Evolutionary conservation across 2,888 invertebrate species (phyloP).

Genomic region (Meganola albula): DNA sequence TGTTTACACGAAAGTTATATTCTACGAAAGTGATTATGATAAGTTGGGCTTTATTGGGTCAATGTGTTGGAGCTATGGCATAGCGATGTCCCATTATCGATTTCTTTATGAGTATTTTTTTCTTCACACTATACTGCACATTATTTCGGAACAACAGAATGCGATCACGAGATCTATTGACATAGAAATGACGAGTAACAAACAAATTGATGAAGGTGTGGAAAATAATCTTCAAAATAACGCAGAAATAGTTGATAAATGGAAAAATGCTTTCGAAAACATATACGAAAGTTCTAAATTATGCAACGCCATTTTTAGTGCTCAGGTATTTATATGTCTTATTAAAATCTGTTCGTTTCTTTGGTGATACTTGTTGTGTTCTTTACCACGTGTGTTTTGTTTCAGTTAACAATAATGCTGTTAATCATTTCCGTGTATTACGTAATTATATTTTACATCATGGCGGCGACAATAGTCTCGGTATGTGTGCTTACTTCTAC

Average conservation of each 20-base stretch:
- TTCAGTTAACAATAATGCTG: conserved; percentile 36
- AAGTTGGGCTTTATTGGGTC: not conserved
- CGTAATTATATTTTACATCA: conserved; percentile 26
- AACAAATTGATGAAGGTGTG: not conserved
- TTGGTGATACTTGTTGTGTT: not conserved
- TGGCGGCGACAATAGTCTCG: conserved; percentile 16
- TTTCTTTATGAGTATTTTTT: conserved; percentile 30
- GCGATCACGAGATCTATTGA: conserved; percentile 25
- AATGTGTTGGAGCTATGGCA: conserved; percentile 7
- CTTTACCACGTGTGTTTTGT: conserved; percentile 6
- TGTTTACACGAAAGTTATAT: not conserved
- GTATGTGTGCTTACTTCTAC: conserved; percentile 19
- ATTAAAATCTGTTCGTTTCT: not conserved
- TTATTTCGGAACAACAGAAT: conserved; percentile 32
- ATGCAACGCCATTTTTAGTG: conserved; percentile 30
- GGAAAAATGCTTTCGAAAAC: conserved; percentile 32
- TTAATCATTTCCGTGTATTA: conserved; percentile 26
- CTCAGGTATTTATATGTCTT: no score
- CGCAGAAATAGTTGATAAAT: conserved; percentile 28
- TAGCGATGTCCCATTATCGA: conserved; percentile 23
- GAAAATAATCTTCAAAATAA: not conserved
- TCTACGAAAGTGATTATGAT: not conserved
- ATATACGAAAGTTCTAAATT: conserved; percentile 28
- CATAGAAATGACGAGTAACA: conserved; percentile 5
- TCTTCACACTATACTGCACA: conserved; percentile 22